Evolutionary conservation across 2,113 vertebrate species (phyloP).

Genomic region (Pomatostomus ruficeps): DNA sequence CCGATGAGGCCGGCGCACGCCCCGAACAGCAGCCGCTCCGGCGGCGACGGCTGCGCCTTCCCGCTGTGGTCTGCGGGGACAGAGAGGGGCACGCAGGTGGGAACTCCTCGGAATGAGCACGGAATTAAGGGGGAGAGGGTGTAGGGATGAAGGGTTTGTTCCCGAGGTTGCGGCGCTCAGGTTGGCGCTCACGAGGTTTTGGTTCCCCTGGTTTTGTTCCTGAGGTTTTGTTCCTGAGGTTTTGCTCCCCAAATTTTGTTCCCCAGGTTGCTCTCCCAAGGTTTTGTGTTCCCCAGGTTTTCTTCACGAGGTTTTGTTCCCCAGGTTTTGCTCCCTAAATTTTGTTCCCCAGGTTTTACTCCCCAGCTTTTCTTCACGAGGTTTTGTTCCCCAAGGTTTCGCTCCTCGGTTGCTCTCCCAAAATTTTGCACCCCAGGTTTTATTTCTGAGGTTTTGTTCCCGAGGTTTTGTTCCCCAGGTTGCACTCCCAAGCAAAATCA

Average conservation of each 20-base stretch:
- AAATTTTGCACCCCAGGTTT: neutral
- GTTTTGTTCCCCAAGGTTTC: neutral
- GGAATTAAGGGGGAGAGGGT: neutral
- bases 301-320: neutral
- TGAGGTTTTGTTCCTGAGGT: too few relatives aligned
- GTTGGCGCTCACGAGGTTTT: too few relatives aligned
- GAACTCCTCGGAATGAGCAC: neutral
- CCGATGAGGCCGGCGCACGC: constrained; percentile 92
- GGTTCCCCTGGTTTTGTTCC: too few relatives aligned
- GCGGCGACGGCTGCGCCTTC: constrained; percentile 79
- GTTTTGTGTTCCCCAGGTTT: too few relatives aligned
- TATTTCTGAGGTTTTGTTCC: neutral
- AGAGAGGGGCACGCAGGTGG: neutral
- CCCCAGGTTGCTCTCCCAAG: too few relatives aligned
- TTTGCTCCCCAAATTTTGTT: too few relatives aligned
- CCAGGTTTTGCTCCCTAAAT: neutral
- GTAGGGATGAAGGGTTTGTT: too few relatives aligned
- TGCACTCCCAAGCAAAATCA: neutral
- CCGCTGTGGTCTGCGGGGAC: constrained; percentile 80
- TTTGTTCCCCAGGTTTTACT: neutral
- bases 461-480: neutral
- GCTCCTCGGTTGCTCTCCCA: neutral
- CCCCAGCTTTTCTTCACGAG: too few relatives aligned
- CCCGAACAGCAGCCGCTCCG: constrained; percentile 88
- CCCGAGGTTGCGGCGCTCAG: too few relatives aligned